Base-by-base conservation (phyloP, 1,140 invertebrate genomes). In the Aleiodes sp. region DNA sequence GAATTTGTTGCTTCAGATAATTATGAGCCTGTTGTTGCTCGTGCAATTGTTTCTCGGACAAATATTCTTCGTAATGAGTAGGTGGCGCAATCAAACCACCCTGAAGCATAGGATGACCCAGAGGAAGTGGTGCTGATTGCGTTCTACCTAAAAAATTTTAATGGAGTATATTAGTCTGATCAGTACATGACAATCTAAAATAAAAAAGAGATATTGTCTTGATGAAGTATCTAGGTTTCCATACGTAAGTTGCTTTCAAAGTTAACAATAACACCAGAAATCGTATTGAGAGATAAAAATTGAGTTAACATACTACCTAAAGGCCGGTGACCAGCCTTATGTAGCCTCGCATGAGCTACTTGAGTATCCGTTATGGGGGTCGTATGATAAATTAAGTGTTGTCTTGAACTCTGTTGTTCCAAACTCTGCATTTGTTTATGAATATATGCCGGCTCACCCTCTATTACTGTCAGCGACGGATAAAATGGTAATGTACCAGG, bases 51-150 rank as follows among this genome's bases (percentile, higher is more conserved):
- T 88, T 88, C 71, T 89, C 89, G 7, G 87, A 87, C 71, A 90
- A 84, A 76, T 88, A 89, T 71, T 91, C 89, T 75, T 91, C 89
- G 76, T 90, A 91, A 71, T 91, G 90, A 24, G 90, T 88, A 4
- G 85, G 83, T 10, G 84, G 84, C 8, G 77, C 73, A 12, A 87
- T 85, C 10, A 84, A 81, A 19, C 80, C 80, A 29, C 90, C 89
- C 41, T 93, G 92, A 39, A 99, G 89, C 89, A 96, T 92, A 24
- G 96, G 96, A 87, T 98, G 95, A 2, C 96, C 96, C n/a, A 99
- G 87, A 24, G 97, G 97, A 73, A 98, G 84, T 0, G 97, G 96
- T 3, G 96, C 96, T 9, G 94, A 96, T 82, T 97, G 95, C n/a
- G 96, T 97, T 77, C 96, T 90, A 70, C 84, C 85, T 86, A 41